Base-by-base conservation (phyloP, 2,113 vertebrate species). In the Gopherus flavomarginatus region DNA sequence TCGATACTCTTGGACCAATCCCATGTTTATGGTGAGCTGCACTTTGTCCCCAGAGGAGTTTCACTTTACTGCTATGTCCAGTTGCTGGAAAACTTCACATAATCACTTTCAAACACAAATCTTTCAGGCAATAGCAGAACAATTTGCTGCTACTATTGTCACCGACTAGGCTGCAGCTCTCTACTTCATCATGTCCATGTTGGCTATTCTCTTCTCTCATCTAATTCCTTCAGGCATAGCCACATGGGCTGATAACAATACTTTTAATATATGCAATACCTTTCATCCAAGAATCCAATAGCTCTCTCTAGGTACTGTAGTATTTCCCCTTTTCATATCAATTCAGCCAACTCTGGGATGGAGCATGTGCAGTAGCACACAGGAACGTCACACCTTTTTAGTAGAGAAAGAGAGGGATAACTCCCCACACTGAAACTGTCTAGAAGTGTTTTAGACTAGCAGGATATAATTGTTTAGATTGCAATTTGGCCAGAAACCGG, bases 121-220 rank as follows among this genome's bases (percentile, higher is more conserved):
- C 42, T 29, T 47, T 47, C 26, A 26, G 42, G 12, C 42, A 78
- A 24, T 29, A 47, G 75, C 75, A 72, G 65, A 38, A 72, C 42
- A 78, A 78, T 24, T 47, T 78, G 42, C 26, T 78, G 44, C 42
- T 78, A 6, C 21, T 42, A 24, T 26, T 78, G 26, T 78, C 42
- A 78, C 75, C 26, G 12, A 47, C 24, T 26, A 78, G 26, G 26
- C 12, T 27, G 16, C 1, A 1, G 13, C 88, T 72, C 85, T 47
- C 10, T 83, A 29, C 38, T 54, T 35, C 0, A 0, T 54, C 54
- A 54, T 19, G 27, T 54, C 77, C 0, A 0, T 0, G 0, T 47
- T 91, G 47, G 17, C 2, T 7, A 79, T 47, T 7, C 11, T 72
- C 72, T 85, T 85, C 50, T 82, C 22, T 62, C 49, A 13, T 16